A percentile compares a stretch with the other conserved stretches of the same genome.
Conservation (phyloP, 1,140 invertebrate species). For the Neodiprion lecontei region DNA sequence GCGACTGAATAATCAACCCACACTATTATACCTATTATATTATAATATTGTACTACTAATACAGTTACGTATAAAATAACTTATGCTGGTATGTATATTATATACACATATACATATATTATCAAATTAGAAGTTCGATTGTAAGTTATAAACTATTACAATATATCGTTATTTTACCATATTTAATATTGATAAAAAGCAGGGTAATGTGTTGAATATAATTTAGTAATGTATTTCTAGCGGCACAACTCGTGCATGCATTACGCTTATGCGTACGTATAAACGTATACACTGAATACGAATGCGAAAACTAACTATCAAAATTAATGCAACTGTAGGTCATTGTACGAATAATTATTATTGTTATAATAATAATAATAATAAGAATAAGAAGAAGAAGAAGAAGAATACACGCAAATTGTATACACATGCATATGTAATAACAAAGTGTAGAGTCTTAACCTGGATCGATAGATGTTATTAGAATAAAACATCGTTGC, state of each 20-base stretch:
- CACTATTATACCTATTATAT: background rate
- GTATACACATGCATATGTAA: background rate
- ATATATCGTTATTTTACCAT: constrained; percentile 22
- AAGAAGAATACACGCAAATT: background rate
- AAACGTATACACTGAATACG: too few species aligned
- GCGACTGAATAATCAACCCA: constrained; percentile 45
- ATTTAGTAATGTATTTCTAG: too few species aligned
- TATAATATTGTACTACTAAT: background rate
- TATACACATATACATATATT: background rate
- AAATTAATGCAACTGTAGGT: too few species aligned
- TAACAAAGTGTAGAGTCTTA: background rate
- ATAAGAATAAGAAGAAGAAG: background rate
- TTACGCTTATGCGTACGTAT: too few species aligned
- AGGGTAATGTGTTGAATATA: constrained; percentile 26
- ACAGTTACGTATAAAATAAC: background rate
- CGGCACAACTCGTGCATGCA: too few species aligned
- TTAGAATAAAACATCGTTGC: background rate
- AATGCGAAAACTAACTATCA: too few species aligned
- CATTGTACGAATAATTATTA: too few species aligned
- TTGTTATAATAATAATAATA: background rate
- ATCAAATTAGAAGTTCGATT: constrained; percentile 16
- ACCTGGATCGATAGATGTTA: background rate
- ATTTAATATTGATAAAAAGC: constrained; percentile 34
- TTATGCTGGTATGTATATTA: constrained; percentile 8
- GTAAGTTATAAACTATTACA: constrained; percentile 27